phyloP scores from a whole-genome alignment of 2,797 vertebrate genomes.

The Anas acuta region DNA sequence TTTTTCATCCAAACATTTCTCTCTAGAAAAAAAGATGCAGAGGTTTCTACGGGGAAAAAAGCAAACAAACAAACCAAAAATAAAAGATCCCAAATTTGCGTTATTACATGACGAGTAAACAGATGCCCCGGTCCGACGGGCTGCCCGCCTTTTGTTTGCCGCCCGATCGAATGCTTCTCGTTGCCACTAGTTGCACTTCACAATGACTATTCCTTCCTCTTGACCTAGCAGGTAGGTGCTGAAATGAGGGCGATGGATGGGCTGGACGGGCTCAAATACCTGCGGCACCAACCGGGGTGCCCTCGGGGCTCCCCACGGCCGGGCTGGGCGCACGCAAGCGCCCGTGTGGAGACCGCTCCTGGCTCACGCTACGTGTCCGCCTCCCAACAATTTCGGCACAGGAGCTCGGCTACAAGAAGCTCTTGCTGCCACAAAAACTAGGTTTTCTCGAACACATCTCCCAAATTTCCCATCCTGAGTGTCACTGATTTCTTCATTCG shows the following conservation, averaged over 20 bases:
- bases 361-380: accelerated
- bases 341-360: accelerated
- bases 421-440: no score
- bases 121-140: accelerated
- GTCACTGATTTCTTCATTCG: background rate
- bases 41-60: background rate
- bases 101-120: background rate
- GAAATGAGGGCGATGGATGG: no score
- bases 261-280: no score
- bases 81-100: background rate
- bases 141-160: background rate
- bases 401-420: accelerated
- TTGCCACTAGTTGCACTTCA: background rate
- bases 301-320: no score
- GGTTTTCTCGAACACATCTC: background rate
- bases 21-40: background rate
- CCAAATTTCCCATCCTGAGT: background rate
- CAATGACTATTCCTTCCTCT: background rate
- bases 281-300: no score
- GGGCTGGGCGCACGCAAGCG: background rate
- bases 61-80: no score
- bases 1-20: background rate
- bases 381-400: accelerated
- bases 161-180: accelerated
- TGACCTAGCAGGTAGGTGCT: background rate